A percentile compares a stretch with the other conserved stretches of the same genome.
These are phyloP conservation scores for Cosmia trapezina DNA, from an alignment of 2,888 invertebrate species.

Conservation along the genomic window DNA sequence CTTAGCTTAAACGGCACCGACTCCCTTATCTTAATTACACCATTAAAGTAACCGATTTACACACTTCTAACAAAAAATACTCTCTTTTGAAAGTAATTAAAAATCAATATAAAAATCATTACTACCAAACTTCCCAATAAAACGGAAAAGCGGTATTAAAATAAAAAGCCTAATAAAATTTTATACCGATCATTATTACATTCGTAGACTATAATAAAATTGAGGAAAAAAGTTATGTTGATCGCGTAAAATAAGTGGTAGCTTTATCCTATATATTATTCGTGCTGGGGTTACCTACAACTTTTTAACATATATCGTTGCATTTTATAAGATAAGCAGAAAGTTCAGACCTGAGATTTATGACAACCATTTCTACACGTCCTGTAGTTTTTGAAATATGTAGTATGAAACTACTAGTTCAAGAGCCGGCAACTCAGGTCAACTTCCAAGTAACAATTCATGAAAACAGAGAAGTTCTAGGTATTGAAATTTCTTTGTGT, in stretches of 20 bases:
- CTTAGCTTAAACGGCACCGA: conserved; percentile 48
- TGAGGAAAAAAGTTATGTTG: conserved; percentile 16
- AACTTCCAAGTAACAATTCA: background rate
- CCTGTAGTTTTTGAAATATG: conserved; percentile 52
- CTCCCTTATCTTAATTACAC: conserved; percentile 58
- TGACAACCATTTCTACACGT: conserved; percentile 54
- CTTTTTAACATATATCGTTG: conserved; percentile 60
- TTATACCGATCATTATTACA: conserved; percentile 42
- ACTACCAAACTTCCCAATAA: conserved; percentile 40
- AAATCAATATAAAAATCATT: conserved; percentile 61
- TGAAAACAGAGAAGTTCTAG: background rate
- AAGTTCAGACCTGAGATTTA: conserved; percentile 52
- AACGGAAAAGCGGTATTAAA: conserved; percentile 44
- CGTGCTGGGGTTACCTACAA: conserved; percentile 51
- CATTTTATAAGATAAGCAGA: conserved; percentile 61
- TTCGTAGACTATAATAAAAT: conserved; percentile 42
- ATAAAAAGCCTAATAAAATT: conserved; percentile 51
- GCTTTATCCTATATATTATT: conserved; percentile 52
- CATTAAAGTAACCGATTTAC: conserved; percentile 54
- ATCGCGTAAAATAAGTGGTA: conserved; percentile 29
- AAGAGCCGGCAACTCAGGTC: conserved; percentile 10
- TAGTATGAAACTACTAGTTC: conserved; percentile 43
- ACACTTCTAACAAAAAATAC: conserved; percentile 33
- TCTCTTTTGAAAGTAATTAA: conserved; percentile 49
- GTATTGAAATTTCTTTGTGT: too few relatives aligned